Base-by-base conservation (phyloP, 1,140 invertebrate species). In the Acromyrmex heyeri region DNA sequence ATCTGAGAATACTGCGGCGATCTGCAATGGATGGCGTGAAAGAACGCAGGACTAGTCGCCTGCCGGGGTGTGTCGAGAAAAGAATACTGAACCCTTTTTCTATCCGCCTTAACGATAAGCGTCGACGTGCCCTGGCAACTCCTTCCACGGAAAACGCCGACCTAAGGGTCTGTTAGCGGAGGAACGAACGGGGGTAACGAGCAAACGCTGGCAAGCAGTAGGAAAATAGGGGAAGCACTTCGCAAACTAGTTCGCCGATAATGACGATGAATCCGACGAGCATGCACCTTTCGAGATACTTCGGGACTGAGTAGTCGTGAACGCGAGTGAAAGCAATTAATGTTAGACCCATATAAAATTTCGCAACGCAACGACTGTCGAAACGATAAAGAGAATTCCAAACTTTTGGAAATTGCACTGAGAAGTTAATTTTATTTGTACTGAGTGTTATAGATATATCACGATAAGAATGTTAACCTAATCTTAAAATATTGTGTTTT, bases 51-150 rank as follows among this genome's bases (percentile, higher is more conserved):
- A 48, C 12, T 18, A 62, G 44, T 21, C 55, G 55, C 27, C 77
- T 27, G 64, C 27, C 67, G 55, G 34, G 59, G 62, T 70, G 50
- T 86, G 62, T 67, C 27, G 44, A 21, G 65, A 34, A 70, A 69
- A 86, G 85, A 86, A 86, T 82, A 86, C 85, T 82, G 81, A 86
- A 86, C 53, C 48, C 85, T 86, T 86, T 82, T 67, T 69, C 65
- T 62, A 67, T 10, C 85, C 48, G 55, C 34, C 64, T 73, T 75
- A 61, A 83, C 79, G 79, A 83, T 83, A 83, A 83, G 55, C 79
- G 79, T 73, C 79, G 79, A 83, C 79, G 55, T 83, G 69, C 79
- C 69, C 38, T 61, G 69, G 38, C 79, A 44, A 24, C n/a, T 14
- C 50, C 50, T 81, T n/a, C 65, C 64, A 30, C n/a, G 69, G 69